These are phyloP conservation scores for Geotrupes spiniger DNA, from an alignment of 2,888 invertebrate genomes.

Conservation along the genomic window DNA sequence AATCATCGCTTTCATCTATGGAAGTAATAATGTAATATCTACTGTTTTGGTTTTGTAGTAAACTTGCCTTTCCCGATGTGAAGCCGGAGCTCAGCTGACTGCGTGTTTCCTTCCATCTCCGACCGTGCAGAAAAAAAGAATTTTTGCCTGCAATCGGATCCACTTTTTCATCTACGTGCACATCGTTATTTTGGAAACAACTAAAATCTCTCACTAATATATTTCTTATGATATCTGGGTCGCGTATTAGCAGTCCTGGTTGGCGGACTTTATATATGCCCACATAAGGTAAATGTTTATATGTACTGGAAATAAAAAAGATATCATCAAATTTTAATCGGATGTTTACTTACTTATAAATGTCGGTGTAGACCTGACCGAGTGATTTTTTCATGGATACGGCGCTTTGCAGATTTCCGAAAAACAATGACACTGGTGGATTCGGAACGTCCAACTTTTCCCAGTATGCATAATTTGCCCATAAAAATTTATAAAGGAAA, in stretches of 20 bases:
- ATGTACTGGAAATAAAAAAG: slow-evolving; percentile 37
- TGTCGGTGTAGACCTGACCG: slow-evolving; percentile 39
- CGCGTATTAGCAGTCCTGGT: slow-evolving; percentile 40
- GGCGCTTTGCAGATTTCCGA: slow-evolving; percentile 41
- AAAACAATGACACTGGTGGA: slow-evolving; percentile 40
- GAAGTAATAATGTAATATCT: too few species aligned
- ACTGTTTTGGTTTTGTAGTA: too few species aligned
- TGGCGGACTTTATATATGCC: slow-evolving; percentile 39
- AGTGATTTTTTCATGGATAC: slow-evolving; percentile 37
- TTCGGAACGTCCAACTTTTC: slow-evolving; percentile 43
- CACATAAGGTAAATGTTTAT: slow-evolving; percentile 36
- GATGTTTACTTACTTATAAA: slow-evolving; percentile 37
- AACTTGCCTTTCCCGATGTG: slow-evolving; percentile 49
- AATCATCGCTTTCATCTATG: too few species aligned
- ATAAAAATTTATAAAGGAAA: not conserved
- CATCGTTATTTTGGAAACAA: slow-evolving; percentile 43
- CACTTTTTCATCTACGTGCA: slow-evolving; percentile 41
- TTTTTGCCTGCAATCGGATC: slow-evolving; percentile 52
- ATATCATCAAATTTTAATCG: not conserved
- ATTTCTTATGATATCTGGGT: slow-evolving; percentile 41
- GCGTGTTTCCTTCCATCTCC: slow-evolving; percentile 52
- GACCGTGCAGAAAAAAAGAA: slow-evolving; percentile 50
- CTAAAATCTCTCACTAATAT: slow-evolving; percentile 41
- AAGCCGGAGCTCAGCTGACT: slow-evolving; percentile 52
- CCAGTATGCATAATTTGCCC: slow-evolving; percentile 37